Conservation (phyloP, 1,140 invertebrate species). For the Druon quercuslanigerum region DNA sequence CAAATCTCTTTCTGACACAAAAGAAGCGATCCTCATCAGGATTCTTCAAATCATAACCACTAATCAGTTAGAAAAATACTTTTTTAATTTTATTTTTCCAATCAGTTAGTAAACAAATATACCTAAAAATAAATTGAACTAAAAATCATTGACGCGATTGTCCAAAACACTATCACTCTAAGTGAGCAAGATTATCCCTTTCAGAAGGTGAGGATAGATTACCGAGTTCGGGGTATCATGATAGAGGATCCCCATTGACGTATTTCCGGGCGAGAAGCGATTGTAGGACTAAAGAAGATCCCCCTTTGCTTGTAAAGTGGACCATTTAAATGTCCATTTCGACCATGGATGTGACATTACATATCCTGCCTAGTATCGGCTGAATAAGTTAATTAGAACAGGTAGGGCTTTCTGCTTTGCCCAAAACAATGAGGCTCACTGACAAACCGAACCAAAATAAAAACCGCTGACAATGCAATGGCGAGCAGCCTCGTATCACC, state of each 20-base stretch:
- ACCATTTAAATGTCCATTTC: constrained; percentile 59
- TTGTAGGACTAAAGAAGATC: constrained; percentile 47
- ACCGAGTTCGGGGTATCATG: constrained; percentile 51
- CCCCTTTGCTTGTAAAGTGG: constrained; percentile 53
- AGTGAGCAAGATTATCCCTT: constrained; percentile 12
- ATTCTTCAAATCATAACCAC: no score
- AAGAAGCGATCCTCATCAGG: no score
- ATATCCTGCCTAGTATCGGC: constrained; percentile 65
- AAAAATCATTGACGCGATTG: not conserved
- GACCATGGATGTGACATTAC: constrained; percentile 62
- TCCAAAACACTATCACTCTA: not conserved
- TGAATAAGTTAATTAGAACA: constrained; percentile 74
- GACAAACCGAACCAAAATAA: constrained; percentile 72
- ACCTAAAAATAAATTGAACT: not conserved
- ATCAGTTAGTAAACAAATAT: no score
- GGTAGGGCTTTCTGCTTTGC: constrained; percentile 58
- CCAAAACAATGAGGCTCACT: constrained; percentile 65
- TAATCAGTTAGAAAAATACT: no score
- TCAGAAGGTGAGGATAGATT: not conserved
- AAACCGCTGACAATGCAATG: constrained; percentile 55
- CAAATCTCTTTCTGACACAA: no score
- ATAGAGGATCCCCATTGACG: constrained; percentile 42
- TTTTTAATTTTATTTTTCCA: no score
- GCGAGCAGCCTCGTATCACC: constrained; percentile 52
- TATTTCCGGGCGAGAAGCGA: constrained; percentile 54